Percentiles rank a stretch among this genome's conserved stretches.
phyloP scores from a whole-genome alignment of 2,888 invertebrate genomes.

The Galerucella pusilla region DNA sequence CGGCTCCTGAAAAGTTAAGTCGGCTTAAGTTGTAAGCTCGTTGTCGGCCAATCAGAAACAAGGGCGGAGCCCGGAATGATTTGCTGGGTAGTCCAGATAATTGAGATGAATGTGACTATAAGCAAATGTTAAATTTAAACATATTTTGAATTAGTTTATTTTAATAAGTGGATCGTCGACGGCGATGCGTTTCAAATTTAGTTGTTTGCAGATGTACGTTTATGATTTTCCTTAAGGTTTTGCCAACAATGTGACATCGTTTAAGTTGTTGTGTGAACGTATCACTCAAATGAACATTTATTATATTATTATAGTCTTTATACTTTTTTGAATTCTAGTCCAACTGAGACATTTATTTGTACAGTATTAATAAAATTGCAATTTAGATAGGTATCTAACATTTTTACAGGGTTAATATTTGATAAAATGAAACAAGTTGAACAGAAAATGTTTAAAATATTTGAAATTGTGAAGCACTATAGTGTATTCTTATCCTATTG shows the following conservation, averaged over 20 bases:
- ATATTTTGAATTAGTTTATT: constrained; percentile 47
- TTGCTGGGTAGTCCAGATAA: constrained; percentile 48
- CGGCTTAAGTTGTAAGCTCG: constrained; percentile 37
- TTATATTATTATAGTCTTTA: too few relatives aligned
- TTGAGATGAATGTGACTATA: constrained; percentile 50
- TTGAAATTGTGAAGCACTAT: too few relatives aligned
- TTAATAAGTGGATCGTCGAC: constrained; percentile 38
- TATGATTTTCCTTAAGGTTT: neutral
- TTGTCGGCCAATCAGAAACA: constrained; percentile 44
- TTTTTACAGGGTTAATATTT: too few relatives aligned
- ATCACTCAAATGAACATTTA: too few relatives aligned
- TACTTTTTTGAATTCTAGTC: too few relatives aligned
- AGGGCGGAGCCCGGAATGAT: constrained; percentile 46
- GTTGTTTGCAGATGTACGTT: constrained; percentile 24
- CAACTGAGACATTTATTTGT: too few relatives aligned
- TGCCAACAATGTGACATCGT: constrained; percentile 8
- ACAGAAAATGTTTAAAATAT: too few relatives aligned
- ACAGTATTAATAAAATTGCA: neutral
- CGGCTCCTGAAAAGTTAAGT: constrained; percentile 37
- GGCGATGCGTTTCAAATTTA: constrained; percentile 16
- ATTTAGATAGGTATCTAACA: too few relatives aligned
- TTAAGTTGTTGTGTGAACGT: too few relatives aligned
- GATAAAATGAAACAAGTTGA: too few relatives aligned
- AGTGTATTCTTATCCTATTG: too few relatives aligned
- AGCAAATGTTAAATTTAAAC: constrained; percentile 48